These are phyloP conservation scores for Spheniscus humboldti DNA, from an alignment of 2,797 vertebrate genomes.

Conservation along the genomic window DNA sequence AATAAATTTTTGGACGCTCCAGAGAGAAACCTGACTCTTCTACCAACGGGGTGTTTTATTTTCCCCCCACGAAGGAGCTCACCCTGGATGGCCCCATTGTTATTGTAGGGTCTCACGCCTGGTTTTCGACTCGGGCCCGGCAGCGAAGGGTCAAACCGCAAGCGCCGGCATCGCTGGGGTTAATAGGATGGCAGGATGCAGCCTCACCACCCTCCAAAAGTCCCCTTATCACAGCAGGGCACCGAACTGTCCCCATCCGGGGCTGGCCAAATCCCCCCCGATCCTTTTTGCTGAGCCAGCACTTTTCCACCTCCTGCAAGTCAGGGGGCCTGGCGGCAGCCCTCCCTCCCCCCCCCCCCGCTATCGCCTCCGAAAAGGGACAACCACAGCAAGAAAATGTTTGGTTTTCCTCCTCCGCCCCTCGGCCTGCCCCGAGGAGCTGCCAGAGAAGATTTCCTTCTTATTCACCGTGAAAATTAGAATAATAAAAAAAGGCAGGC, in stretches of 20 bases:
- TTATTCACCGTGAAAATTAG: background rate
- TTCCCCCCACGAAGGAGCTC: background rate
- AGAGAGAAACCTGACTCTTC: background rate
- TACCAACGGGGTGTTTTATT: background rate
- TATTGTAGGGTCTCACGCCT: background rate
- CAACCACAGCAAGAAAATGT: background rate
- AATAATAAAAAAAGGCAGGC: background rate
- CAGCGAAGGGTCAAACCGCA: background rate
- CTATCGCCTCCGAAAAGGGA: background rate
- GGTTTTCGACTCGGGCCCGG: background rate
- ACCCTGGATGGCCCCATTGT: background rate
- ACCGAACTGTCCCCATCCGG: background rate
- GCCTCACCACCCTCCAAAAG: background rate
- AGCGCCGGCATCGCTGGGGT: background rate
- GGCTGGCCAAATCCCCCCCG: background rate
- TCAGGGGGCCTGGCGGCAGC: background rate
- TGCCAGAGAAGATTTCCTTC: conserved; percentile 3
- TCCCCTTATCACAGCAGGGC: background rate
- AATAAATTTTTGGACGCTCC: conserved; percentile 9
- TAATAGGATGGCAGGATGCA: accelerated
- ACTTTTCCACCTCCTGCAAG: background rate
- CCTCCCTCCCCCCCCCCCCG: background rate
- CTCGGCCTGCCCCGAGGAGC: background rate
- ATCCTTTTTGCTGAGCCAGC: background rate
- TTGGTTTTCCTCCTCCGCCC: background rate